Conservation (phyloP, 2,888 invertebrate genomes). For the Gari tellinella region DNA sequence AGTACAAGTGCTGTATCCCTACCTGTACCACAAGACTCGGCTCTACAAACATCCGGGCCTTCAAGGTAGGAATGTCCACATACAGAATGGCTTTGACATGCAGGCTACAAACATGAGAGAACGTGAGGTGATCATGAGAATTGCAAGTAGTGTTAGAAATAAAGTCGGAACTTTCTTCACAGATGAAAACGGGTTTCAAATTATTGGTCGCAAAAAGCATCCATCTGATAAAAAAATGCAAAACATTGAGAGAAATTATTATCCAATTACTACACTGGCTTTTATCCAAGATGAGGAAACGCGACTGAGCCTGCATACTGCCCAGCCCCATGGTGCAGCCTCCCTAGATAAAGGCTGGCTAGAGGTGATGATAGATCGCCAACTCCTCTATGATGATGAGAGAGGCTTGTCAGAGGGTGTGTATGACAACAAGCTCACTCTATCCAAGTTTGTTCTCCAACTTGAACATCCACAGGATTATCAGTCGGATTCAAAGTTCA, state of each 20-base stretch:
- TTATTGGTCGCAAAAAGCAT: conserved; percentile 72
- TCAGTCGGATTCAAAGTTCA: conserved; percentile 30
- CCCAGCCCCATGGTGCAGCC: conserved; percentile 81
- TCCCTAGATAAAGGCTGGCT: conserved; percentile 75
- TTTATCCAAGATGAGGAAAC: conserved; percentile 75
- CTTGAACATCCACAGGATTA: conserved; percentile 64
- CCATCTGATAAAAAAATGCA: conserved; percentile 56
- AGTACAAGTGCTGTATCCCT: conserved; percentile 89
- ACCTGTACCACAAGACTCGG: conserved; percentile 66
- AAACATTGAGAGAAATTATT: conserved; percentile 80
- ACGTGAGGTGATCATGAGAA: conserved; percentile 80
- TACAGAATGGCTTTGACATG: conserved; percentile 74
- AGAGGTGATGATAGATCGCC: conserved; percentile 83
- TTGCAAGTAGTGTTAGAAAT: conserved; percentile 72
- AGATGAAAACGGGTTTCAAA: conserved; percentile 82
- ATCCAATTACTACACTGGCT: conserved; percentile 80
- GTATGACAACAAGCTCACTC: conserved; percentile 76
- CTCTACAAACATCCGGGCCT: conserved; percentile 71
- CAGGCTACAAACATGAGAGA: conserved; percentile 69
- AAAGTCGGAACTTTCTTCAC: conserved; percentile 75
- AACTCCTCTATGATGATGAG: conserved; percentile 79
- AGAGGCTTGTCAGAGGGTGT: conserved; percentile 81
- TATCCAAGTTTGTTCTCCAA: conserved; percentile 73
- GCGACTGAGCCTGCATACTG: conserved; percentile 78
- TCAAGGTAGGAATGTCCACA: conserved; percentile 67